Percentiles rank a stretch among this genome's conserved stretches.
Evolutionary conservation across 2,797 vertebrate species (phyloP).

Genomic region (Mormyrus hasselquistii): DNA sequence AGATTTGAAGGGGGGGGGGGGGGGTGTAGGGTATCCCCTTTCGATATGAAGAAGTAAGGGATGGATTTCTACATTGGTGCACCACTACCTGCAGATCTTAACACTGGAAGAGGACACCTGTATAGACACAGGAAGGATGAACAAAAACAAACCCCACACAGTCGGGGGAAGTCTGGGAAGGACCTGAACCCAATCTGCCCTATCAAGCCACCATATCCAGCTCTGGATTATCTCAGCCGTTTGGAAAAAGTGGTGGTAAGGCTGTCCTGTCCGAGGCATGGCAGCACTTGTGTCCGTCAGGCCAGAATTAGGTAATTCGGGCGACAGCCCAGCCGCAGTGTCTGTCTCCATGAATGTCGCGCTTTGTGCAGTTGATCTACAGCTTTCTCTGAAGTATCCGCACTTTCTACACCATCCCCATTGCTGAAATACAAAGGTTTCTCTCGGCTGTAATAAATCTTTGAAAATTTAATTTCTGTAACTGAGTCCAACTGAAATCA

Average conservation of each 20-base stretch:
- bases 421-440: background rate
- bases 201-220: background rate
- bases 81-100: background rate
- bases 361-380: background rate
- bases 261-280: background rate
- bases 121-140: background rate
- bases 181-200: background rate
- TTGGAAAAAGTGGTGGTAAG: background rate
- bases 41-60: background rate
- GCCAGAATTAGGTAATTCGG: background rate
- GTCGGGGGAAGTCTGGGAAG: background rate
- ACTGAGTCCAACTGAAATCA: background rate
- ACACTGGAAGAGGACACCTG: background rate
- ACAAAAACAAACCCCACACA: background rate
- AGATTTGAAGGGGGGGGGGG: too few relatives aligned
- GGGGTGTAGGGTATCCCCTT: background rate
- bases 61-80: background rate
- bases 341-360: slow-evolving; percentile 1
- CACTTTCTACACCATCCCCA: background rate
- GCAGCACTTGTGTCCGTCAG: background rate
- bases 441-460: background rate
- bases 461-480: background rate
- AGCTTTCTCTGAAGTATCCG: background rate
- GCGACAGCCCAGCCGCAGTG: background rate
- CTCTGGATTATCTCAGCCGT: background rate